Evolutionary conservation across 2,888 invertebrate species (phyloP), one percentile per base, ranked within the genome.

Genomic region (Ennomos erosarius): DNA sequence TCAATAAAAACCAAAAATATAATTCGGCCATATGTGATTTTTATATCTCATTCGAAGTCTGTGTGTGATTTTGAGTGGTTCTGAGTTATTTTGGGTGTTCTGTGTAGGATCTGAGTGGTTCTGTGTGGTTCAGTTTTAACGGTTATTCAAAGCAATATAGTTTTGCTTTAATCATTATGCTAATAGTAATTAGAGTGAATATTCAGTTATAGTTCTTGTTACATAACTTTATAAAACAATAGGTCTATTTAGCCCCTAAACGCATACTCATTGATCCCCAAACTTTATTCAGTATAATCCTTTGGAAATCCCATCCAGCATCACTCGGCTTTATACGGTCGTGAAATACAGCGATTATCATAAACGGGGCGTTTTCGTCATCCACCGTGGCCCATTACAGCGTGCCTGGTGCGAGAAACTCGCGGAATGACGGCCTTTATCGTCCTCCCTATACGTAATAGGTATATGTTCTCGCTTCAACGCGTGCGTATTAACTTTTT

Each of bases 291-390:
- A 59, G 62, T 69, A 75, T 77, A 75, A 79, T 79, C 71, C 65
- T 67, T 68, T 69, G 70, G 67, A 78, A 78, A 80, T 81, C 76
- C 75, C 72, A 76, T 75, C 72, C 73, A 55, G 65, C 73, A 59
- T 70, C 75, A 71, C 71, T 77, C 71, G 76, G 74, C 76, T 82
- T 86, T 85, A 87, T 80, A 74, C 71, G 78, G 74, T 81, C 80
- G 80, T 84, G 81, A 85, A 87, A 85, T 87, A 82, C 81, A 73
- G 73, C 79, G 82, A 87, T 88, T 87, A 87, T 85, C 88, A 86
- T 88, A 88, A 88, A 88, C 81, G 82, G 71, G 78, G 75, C 84
- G 76, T 82, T 87, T 85, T 83, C 84, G 82, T 82, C 85, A 85
- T 84, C 81, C 82, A 78, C 64, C 71, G 78, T 47, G 59, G 64